Percentiles rank a stretch among this genome's conserved stretches.
Conservation (phyloP, 2,113 vertebrate genomes). For the Podocnemis expansa region DNA sequence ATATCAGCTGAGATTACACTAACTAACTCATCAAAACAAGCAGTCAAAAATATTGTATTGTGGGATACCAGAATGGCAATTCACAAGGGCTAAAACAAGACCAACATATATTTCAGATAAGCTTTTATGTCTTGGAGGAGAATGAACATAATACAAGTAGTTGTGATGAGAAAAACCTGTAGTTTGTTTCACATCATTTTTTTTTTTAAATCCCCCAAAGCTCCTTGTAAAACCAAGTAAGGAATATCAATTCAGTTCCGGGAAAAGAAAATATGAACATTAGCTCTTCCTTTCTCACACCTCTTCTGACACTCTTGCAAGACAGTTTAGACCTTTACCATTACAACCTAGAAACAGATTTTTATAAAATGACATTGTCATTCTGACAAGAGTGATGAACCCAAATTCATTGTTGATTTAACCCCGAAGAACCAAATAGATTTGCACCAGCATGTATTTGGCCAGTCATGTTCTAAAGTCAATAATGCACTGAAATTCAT, state of each 20-base stretch:
- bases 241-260: neutral
- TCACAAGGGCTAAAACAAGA: neutral
- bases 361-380: neutral
- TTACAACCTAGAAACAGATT: neutral
- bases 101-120: neutral
- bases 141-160: neutral
- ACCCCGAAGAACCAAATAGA: neutral
- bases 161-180: neutral
- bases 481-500: neutral
- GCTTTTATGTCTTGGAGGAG: neutral
- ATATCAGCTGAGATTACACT: slow-evolving; percentile 36
- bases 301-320: slow-evolving; percentile 2
- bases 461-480: neutral
- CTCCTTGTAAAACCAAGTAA: neutral
- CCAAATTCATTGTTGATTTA: neutral
- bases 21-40: slow-evolving; percentile 8
- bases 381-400: neutral
- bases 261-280: neutral
- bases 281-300: slow-evolving; percentile 20
- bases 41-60: neutral
- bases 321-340: slow-evolving; percentile 25
- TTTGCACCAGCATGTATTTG: neutral
- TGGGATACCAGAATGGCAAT: neutral
- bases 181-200: neutral
- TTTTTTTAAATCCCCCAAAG: neutral